Conservation (phyloP, 2,888 invertebrate genomes). For the Cephonodes hylas region DNA sequence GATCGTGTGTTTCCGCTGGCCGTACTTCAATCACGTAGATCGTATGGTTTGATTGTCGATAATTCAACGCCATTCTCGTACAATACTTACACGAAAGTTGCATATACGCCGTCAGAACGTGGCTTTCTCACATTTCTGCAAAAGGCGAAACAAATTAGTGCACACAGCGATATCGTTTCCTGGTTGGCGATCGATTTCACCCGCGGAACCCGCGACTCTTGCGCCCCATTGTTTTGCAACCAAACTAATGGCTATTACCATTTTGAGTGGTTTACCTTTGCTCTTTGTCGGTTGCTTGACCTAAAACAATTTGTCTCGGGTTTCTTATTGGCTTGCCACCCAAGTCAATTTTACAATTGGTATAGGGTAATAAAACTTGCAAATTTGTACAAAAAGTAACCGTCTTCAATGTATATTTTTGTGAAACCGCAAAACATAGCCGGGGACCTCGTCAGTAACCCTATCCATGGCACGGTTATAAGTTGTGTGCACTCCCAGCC, state of each 20-base stretch:
- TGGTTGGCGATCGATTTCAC: slow-evolving; percentile 57
- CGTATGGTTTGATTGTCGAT: neutral
- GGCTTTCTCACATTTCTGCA: slow-evolving; percentile 56
- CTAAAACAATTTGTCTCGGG: neutral
- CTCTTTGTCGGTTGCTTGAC: slow-evolving; percentile 1
- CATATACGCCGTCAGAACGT: slow-evolving; percentile 42
- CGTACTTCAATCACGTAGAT: neutral
- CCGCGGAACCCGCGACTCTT: slow-evolving; percentile 46
- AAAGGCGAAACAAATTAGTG: slow-evolving; percentile 73
- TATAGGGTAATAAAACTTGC: too few relatives aligned
- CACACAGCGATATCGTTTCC: slow-evolving; percentile 55
- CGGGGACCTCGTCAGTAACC: neutral
- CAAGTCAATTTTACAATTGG: neutral
- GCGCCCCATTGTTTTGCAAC: slow-evolving; percentile 46
- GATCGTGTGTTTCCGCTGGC: neutral
- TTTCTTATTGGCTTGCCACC: neutral
- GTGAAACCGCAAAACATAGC: neutral
- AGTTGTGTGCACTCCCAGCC: slow-evolving; percentile 26
- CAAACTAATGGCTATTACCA: slow-evolving; percentile 24
- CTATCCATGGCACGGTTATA: neutral
- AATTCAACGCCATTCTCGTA: neutral
- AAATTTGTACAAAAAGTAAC: neutral
- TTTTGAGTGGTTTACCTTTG: neutral
- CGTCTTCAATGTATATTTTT: neutral
- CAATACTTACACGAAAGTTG: neutral